Base-by-base conservation (phyloP, 1,140 invertebrate genomes). In the Drosophila micromelanica region DNA sequence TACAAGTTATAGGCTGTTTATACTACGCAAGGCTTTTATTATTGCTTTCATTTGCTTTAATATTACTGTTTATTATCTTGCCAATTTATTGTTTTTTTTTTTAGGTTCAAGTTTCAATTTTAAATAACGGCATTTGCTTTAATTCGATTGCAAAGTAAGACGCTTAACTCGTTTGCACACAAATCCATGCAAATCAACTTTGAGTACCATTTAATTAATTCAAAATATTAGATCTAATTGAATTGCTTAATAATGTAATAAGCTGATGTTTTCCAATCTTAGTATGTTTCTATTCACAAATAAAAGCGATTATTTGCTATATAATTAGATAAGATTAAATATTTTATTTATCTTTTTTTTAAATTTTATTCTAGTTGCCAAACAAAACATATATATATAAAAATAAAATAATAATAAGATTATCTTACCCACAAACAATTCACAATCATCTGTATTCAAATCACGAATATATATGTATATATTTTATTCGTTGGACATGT, bases 101-200 rank as follows among this genome's bases (percentile, higher is more conserved):
- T 30, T n/a, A n/a, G n/a, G n/a, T n/a, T 8, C 9, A n/a, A 35
- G 27, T n/a, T 13, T 13, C 48, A 15, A 8, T 27, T 49, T 49
- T 13, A 30, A 13, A n/a, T 49, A 49, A 49, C 48, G 48, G 48
- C 27, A 52, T 54, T 54, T 27, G 27, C 27, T 6, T 27, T 27
- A 5, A 27, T 27, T 27, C 5, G 27, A 48, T 27, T 48, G 20
- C 15, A 12, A 30, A 49, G n/a, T 15, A 20, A 32, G 17, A 46
- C 12, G 45, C 12, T 46, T 5, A 27, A 46, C 45, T 46, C 27
- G 27, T 35, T 32, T 52, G 20, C 20, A 46, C 11, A 23, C 45
- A 23, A 42, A 42, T 7, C 2, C 6, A n/a, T 5, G 9, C 8
- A 46, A 46, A 46, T 46, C 2, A 46, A 46, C 0, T 23, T 27